These are phyloP conservation scores for Talpa occidentalis DNA, from an alignment of 2,113 vertebrate genomes.

Conservation along the genomic window DNA sequence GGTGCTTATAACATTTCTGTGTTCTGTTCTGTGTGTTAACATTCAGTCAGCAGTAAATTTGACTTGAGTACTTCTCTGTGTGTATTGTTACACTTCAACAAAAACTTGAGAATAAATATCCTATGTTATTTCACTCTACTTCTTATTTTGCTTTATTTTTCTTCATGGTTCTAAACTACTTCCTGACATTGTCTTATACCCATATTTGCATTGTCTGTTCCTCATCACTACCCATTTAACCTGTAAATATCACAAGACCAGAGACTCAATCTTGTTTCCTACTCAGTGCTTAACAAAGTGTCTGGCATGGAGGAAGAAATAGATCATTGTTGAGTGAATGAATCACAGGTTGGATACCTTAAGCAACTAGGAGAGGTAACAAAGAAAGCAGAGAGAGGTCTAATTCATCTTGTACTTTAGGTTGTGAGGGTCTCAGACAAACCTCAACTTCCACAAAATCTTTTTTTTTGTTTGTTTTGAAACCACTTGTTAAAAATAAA, in stretches of 20 bases:
- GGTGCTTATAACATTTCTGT: neutral
- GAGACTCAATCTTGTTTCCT: slow-evolving; percentile 22
- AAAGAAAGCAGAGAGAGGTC: neutral
- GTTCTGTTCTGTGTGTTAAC: neutral
- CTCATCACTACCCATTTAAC: neutral
- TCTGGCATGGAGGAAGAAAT: neutral
- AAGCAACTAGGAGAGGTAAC: neutral
- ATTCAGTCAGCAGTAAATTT: neutral
- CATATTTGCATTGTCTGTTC: neutral
- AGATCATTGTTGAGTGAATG: neutral
- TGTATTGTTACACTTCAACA: neutral
- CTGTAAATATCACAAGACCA: neutral
- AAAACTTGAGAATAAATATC: neutral
- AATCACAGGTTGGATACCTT: neutral
- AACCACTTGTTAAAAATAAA: no score
- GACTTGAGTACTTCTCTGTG: neutral
- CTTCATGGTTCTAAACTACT: neutral
- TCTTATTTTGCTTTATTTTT: slow-evolving; percentile 18
- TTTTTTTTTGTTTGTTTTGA: neutral
- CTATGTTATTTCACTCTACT: neutral
- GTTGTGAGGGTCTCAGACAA: neutral
- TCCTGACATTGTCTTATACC: neutral
- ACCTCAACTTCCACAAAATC: neutral
- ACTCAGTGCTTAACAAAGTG: neutral
- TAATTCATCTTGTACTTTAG: neutral